Conservation (phyloP, 2,797 vertebrate genomes). For the Sebastes minor region DNA sequence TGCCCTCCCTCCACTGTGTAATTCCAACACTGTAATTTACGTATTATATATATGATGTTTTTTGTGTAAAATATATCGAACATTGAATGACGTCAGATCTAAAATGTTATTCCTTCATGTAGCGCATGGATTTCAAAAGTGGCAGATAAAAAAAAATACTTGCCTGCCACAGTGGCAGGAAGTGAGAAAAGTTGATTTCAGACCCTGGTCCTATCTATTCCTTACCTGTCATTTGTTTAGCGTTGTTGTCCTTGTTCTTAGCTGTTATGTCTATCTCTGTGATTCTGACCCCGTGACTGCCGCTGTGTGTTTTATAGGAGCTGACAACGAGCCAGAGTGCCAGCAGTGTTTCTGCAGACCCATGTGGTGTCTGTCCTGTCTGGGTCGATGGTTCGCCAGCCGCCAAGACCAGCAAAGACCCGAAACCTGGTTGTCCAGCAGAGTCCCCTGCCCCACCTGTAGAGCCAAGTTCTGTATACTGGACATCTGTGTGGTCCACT, state of each 20-base stretch:
- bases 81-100: too few species aligned
- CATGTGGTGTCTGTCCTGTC: constrained; percentile 96
- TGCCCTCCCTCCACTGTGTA: fast-evolving
- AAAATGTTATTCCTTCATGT: too few species aligned
- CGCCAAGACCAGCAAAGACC: constrained; percentile 93
- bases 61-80: too few species aligned
- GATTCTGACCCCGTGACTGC: neutral
- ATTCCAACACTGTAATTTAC: too few species aligned
- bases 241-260: neutral
- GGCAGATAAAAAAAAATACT: too few species aligned
- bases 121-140: too few species aligned
- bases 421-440: constrained; percentile 93
- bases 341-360: constrained; percentile 93
- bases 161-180: too few species aligned
- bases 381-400: constrained; percentile 97
- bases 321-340: constrained; percentile 79
- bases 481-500: constrained; percentile 88
- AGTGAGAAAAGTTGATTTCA: too few species aligned
- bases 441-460: constrained; percentile 95
- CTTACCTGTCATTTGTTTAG: neutral
- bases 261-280: neutral
- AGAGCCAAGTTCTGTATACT: constrained; percentile 93
- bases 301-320: constrained; percentile 37
- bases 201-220: neutral
- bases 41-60: too few species aligned